Evolutionary conservation across 1,140 invertebrate genomes (phyloP), one percentile per base, ranked within the genome.

Genomic region (Aethina tumida): DNA sequence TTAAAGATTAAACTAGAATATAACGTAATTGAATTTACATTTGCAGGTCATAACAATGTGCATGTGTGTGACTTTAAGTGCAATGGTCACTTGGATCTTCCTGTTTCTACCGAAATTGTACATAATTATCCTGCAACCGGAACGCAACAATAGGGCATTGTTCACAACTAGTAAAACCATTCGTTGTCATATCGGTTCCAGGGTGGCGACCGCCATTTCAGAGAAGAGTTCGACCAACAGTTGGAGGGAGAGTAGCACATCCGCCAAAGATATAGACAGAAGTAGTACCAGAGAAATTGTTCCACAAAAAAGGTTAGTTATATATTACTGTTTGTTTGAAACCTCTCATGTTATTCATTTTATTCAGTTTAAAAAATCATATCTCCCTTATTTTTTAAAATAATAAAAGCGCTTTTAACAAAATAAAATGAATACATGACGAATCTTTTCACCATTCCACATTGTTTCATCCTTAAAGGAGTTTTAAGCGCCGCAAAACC

Each of bases 71-170:
- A 75, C 68, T 45, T 65, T 86, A 19, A 83, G 77, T 55, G 82
- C 84, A 2, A 73, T 75, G 31, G 80, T 86, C 1, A 80, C 81
- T n/a, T 67, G 86, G 30, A 66, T 79, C 12, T 73, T 87, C 35
- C 69, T 90, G 13, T 88, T 87, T 59, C 66, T 81, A 38, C 84
- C 84, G 1, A 86, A 87, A 66, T 55, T 86, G 2, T 87, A 84
- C 58, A 82, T 87, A 40, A 84, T 86, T 35, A 51, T 86, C 5
- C 68, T 81, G 36, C 68, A 75, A 37, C 84, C 84, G 0, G 81
- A 86, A 59, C 76, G 78, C 49, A 89, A 89, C 61, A 83, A 81
- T 45, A 61, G 85, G 25, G 75, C 78, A 3, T 70, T 77, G 35
- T 89, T 88, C 65, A 84, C 81, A 0, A 84, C 81, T 0, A 78